Evolutionary conservation across 2,888 invertebrate species (phyloP).

Genomic region (Orthosia cruda): DNA sequence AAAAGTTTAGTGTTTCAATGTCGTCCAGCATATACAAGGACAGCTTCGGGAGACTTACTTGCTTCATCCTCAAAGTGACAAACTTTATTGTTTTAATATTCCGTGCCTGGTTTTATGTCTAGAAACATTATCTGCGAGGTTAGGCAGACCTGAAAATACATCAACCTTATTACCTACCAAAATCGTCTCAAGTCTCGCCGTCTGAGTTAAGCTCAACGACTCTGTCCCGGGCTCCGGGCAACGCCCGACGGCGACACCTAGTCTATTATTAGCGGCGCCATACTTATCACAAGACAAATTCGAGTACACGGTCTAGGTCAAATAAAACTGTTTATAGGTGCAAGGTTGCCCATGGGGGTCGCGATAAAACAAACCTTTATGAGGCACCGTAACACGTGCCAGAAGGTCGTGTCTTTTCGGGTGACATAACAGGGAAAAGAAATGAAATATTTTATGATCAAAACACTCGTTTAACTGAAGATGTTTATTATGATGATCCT

Average conservation of each 20-base stretch:
- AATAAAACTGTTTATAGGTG: slow-evolving; percentile 58
- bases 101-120: slow-evolving; percentile 14
- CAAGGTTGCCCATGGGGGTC: slow-evolving; percentile 68
- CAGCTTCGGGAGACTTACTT: slow-evolving; percentile 17
- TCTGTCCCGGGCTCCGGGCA: slow-evolving; percentile 66
- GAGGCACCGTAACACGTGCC: slow-evolving; percentile 19
- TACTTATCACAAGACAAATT: slow-evolving; percentile 69
- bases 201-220: slow-evolving; percentile 51
- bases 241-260: slow-evolving; percentile 72
- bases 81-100: slow-evolving; percentile 39
- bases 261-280: slow-evolving; percentile 74
- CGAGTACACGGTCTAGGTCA: slow-evolving; percentile 76
- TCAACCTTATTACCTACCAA: slow-evolving; percentile 38
- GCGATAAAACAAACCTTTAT: slow-evolving; percentile 40
- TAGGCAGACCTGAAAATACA: slow-evolving; percentile 43
- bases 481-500: slow-evolving; percentile 43
- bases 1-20: slow-evolving; percentile 50
- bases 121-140: slow-evolving; percentile 39
- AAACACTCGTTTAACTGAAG: slow-evolving; percentile 33
- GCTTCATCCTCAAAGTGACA: slow-evolving; percentile 12
- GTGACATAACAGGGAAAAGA: slow-evolving; percentile 19
- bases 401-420: slow-evolving; percentile 20
- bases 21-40: slow-evolving; percentile 49
- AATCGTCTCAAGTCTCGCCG: slow-evolving; percentile 43
- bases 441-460: slow-evolving; percentile 34